phyloP scores from a whole-genome alignment of 2,113 vertebrate species.

The Bagarius yarrelli region DNA sequence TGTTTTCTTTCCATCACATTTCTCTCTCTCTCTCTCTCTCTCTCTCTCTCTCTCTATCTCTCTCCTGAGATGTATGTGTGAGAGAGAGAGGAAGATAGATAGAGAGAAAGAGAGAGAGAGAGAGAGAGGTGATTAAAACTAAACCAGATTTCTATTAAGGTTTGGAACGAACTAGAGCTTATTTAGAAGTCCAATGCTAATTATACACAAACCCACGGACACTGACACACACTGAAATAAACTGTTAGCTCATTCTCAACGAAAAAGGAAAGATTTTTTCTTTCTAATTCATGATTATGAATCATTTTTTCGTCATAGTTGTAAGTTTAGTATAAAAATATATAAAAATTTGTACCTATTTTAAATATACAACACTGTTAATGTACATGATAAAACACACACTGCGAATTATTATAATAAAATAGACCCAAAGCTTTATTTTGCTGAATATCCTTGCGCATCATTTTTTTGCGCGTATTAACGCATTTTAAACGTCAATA shows the following conservation, averaged over 20 bases:
- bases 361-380: not conserved
- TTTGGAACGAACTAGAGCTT: not conserved
- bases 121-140: not conserved
- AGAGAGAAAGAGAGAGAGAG: not conserved
- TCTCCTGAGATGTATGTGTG: not conserved
- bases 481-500: not conserved
- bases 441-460: not conserved
- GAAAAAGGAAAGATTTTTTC: not conserved
- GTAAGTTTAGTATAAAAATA: not conserved
- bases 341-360: not conserved
- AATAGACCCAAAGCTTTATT: not conserved
- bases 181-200: not conserved
- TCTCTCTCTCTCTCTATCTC: no score
- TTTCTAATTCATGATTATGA: not conserved
- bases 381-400: not conserved
- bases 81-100: not conserved
- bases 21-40: no score
- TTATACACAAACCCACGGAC: not conserved
- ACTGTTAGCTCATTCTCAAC: not conserved
- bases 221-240: not conserved
- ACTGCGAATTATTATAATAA: no score
- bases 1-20: not conserved
- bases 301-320: not conserved
- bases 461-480: no score
- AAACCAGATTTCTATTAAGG: conserved; percentile 6